phyloP scores from a whole-genome alignment of 35 echinoderm and acorn worm genomes.

The Ophiothrix spiculata region DNA sequence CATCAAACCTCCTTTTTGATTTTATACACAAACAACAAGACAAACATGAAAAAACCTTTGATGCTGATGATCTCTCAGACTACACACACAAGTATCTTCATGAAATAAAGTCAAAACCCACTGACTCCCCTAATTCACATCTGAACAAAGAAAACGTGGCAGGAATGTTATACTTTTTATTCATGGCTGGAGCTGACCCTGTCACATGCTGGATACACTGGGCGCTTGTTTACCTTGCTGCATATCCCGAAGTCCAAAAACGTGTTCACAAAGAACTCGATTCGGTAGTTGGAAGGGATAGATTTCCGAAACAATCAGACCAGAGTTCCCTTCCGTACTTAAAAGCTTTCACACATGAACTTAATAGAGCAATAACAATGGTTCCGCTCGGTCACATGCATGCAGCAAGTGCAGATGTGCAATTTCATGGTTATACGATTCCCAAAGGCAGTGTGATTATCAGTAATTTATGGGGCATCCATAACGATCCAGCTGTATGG shows the following conservation, averaged over 20 bases:
- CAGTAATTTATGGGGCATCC: slow-evolving; percentile 9
- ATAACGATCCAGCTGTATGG: slow-evolving; percentile 30
- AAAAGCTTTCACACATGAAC: slow-evolving; percentile 39
- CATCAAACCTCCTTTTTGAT: not conserved
- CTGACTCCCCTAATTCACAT: not conserved
- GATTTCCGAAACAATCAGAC: slow-evolving; percentile 45
- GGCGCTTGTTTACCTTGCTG: slow-evolving; percentile 65
- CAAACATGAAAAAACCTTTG: not conserved
- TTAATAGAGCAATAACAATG: slow-evolving; percentile 17
- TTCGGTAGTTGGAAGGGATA: slow-evolving; percentile 45
- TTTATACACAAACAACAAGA: not conserved
- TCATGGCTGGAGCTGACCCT: slow-evolving; percentile 67
- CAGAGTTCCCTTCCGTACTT: slow-evolving; percentile 48
- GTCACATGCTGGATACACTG: slow-evolving; percentile 60
- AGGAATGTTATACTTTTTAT: slow-evolving; percentile 29
- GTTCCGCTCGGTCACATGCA: slow-evolving; percentile 24
- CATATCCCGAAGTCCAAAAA: slow-evolving; percentile 49
- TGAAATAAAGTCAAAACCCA: not conserved
- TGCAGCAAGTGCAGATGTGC: slow-evolving; percentile 6
- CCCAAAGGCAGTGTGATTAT: slow-evolving; percentile 1
- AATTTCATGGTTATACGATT: slow-evolving; percentile 36
- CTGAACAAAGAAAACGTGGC: not conserved
- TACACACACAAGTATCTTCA: not conserved
- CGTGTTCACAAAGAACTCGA: slow-evolving; percentile 74
- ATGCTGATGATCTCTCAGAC: not conserved